Base-by-base conservation (phyloP, 2,113 vertebrate genomes). In the Cairina moschata region DNA sequence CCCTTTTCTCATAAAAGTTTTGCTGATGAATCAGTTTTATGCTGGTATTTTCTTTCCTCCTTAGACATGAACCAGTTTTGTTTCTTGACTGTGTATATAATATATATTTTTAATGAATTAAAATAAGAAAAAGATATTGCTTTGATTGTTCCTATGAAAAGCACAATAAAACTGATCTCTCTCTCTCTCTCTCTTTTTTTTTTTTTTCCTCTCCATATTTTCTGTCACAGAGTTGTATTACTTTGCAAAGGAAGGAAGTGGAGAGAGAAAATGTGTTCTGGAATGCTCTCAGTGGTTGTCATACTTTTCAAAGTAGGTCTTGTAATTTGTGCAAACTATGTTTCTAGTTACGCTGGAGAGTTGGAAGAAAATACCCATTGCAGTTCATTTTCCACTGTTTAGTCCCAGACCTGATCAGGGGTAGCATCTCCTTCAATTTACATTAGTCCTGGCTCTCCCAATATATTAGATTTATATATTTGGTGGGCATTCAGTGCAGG, bases 1-100 rank as follows among this genome's bases (percentile, higher is more conserved):
- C 48, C 69, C 50, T 95, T 94, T 92, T 82, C 83, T 93, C 82
- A 83, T 83, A 88, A 84, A 80, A 86, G 18, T 91, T 91, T 95
- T 86, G 54, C 62, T 93, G 73, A 95, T 96, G 72, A 84, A 63
- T 73, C 50, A 68, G 69, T 75, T 93, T 82, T 91, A 92, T 86
- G 38, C 23, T 93, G 25, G 21, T 83, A 38, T 68, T 91, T 92
- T 85, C 40, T 68, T 83, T 88, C 14, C 23, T 63, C 29, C 25
- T 85, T 85, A 77, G 72, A 74, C 34, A 85, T 69, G 7, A 29
- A 72, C 17, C 20, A 40, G 13, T 78, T 40, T 91, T 69, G 28
- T 83, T 93, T 84, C 48, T 55, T 90, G 42, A 11, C 17, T 81
- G 15, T 38, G 32, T 88, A 68, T 60, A 42, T 44, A 68, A 83